Conservation (phyloP, 2,113 vertebrate genomes). For the Leptosomus discolor region DNA sequence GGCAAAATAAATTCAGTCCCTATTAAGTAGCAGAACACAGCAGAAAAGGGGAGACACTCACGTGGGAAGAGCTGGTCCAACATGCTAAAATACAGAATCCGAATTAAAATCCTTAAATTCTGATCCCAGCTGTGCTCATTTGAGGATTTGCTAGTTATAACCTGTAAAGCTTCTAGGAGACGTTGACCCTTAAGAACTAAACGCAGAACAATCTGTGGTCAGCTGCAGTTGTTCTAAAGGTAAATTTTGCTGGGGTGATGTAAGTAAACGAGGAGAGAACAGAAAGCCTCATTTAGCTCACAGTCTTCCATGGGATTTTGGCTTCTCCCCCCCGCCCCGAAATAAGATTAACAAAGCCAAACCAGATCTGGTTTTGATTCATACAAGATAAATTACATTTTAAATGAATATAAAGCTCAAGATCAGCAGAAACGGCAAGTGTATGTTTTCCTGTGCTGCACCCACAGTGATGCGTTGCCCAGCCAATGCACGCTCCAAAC, state of each 20-base stretch:
- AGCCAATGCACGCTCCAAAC: not conserved
- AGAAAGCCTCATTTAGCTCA: not conserved
- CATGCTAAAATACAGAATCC: not conserved
- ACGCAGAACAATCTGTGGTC: not conserved
- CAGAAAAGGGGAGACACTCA: not conserved
- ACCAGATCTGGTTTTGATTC: constrained; percentile 9
- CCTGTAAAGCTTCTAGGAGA: not conserved
- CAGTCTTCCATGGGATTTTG: not conserved
- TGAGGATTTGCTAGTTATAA: not conserved
- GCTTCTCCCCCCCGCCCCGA: not conserved
- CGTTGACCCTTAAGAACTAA: not conserved
- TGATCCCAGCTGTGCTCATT: not conserved
- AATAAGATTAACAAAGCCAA: not conserved
- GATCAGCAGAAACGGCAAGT: not conserved
- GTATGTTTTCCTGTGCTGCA: not conserved
- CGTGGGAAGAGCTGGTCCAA: not conserved
- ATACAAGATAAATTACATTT: not conserved
- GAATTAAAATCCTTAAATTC: not conserved
- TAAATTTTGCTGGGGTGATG: not conserved
- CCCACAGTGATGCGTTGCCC: not conserved
- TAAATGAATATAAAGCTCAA: not conserved
- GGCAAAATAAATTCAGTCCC: not conserved
- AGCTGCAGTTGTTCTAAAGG: not conserved
- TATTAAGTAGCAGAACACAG: not conserved
- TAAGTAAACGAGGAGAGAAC: not conserved